Base-by-base conservation (phyloP, 2,888 invertebrate species). In the Chrysotoxum bicinctum region DNA sequence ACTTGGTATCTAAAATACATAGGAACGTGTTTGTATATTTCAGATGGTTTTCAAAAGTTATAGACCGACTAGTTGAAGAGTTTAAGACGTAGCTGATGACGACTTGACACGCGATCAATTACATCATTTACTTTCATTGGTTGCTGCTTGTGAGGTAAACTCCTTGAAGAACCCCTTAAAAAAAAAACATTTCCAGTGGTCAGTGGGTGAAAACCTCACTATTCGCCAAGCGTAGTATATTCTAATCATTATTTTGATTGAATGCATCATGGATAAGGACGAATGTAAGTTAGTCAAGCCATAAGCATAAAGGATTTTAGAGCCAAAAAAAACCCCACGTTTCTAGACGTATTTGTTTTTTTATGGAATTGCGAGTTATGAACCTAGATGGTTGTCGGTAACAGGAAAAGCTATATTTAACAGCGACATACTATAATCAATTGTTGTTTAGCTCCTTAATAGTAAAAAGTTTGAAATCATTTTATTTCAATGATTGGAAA, bases 51-150 rank as follows among this genome's bases (percentile, higher is more conserved):
- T 62, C 26, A 50, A 56, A 52, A 79, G 19, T 35, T 35, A 60
- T 68, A 76, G 68, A 21, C 66, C 76, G 68, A 64, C 60, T 54
- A 68, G 48, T 69, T 81, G 40, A 85, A 81, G 81, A 77, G 81
- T 64, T 80, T 72, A 80, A 58, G 62, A 58, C 62, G 62, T 68
- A 69, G 62, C 78, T 86, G 86, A 86, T 86, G 86, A 86, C 78
- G 86, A 56, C 66, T 48, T 66, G 30, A 74, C 86, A 86, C 86
- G 86, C 86, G 74, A 86, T 78, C 74, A 54, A 86, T 86, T 82
- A 82, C 86, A 82, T 86, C 86, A 86, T 70, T 82, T 77, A 70
- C 70, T 74, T 82, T 48, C 68, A 64, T 69, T 52, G 69, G 37
- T 3, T 32, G n/a, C 12, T 30, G 2, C 54, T 45, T 23, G 72